A percentile compares a stretch with the other conserved stretches of the same genome.
Conservation (phyloP, 2,113 vertebrate species). For the Lepidothrix coronata region DNA sequence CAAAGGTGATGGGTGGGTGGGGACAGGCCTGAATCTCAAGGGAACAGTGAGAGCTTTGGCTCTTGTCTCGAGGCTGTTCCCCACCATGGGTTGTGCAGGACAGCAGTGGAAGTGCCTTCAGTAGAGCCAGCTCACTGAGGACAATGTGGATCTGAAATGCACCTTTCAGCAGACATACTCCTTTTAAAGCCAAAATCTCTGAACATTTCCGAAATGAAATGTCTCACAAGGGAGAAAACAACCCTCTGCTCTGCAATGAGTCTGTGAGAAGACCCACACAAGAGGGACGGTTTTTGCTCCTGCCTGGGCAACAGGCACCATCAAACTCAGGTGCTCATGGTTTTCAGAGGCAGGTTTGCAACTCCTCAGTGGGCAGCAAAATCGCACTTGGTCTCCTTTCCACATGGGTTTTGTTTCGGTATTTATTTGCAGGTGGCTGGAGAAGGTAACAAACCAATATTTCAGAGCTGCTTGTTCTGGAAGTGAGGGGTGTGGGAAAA, state of each 20-base stretch:
- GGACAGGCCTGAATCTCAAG: not conserved
- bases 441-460: not conserved
- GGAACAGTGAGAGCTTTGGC: not conserved
- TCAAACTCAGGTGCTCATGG: not conserved
- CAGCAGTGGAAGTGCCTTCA: not conserved
- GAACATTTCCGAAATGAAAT: not conserved
- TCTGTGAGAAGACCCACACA: not conserved
- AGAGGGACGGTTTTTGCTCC: not conserved
- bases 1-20: not conserved
- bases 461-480: not conserved
- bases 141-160: not conserved
- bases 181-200: not conserved
- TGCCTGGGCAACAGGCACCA: not conserved
- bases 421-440: not conserved
- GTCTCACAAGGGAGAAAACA: not conserved
- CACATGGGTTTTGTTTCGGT: not conserved
- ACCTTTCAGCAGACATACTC: not conserved
- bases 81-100: accelerated
- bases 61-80: not conserved
- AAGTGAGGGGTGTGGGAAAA: not conserved
- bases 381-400: not conserved
- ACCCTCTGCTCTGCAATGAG: not conserved
- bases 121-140: not conserved
- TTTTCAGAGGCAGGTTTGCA: not conserved
- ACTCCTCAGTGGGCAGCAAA: not conserved